Evolutionary conservation across 2,888 invertebrate genomes (phyloP), one percentile per base, ranked within the genome.

Genomic region (Drosophila formosana): DNA sequence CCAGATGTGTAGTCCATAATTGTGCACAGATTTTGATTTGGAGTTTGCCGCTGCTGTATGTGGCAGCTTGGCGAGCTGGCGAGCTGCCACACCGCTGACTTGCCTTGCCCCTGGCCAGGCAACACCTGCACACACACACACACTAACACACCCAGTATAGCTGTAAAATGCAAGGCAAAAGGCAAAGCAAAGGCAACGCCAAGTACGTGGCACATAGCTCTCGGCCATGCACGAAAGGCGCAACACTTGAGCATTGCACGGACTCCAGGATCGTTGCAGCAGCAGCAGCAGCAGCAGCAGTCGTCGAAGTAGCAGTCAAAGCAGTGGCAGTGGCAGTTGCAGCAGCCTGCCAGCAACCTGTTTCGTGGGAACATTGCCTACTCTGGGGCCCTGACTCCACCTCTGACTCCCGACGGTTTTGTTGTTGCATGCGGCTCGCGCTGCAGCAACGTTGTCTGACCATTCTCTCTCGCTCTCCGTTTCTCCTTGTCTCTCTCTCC

Each of bases 281-380:
- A 11, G 52, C 61, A 32, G 39, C n/a, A n/a, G 39, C 26, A 18
- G 55, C 61, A 32, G 34, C 56, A 7, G 61, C 37, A 58, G 43
- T 23, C 26, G 37, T 37, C 37, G 37, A 37, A n/a, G 37, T 37
- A 37, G 37, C 37, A n/a, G n/a, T 37, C 37, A 11, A 37, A 37
- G n/a, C 61, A 62, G 51, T 11, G 32, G 30, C 60, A 56, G 62
- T 57, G 30, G 50, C 65, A 47, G 50, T 39, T 39, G 25, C 63
- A 51, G 50, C 66, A 53, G 32, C 68, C 56, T 49, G 62, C 55
- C 69, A 79, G 67, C 92, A 91, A 91, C 91, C 92, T 91, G 91
- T 91, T 91, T 91, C 91, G 92, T 91, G 91, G 92, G 91, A 91
- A 91, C 91, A 91, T 91, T 91, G 87, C 92, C 91, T 90, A 89